Conservation (phyloP, 2,888 invertebrate species). For the Tenthredo mesomela region DNA sequence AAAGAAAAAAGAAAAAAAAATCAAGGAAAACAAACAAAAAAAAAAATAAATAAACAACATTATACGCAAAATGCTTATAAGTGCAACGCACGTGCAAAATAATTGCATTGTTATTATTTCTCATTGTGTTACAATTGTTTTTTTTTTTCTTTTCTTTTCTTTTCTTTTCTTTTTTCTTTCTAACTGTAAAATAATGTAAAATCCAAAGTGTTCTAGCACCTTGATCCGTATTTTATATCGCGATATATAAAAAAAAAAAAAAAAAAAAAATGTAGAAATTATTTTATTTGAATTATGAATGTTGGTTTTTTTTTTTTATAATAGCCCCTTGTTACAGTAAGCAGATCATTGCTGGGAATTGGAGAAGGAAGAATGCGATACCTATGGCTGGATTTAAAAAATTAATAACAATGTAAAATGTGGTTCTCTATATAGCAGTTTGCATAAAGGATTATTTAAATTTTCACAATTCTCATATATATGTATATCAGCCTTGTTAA, state of each 20-base stretch:
- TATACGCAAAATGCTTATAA: neutral
- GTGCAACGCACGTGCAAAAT: neutral
- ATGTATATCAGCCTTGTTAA: slow-evolving; percentile 35
- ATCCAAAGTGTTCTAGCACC: slow-evolving; percentile 15
- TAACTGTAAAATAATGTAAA: slow-evolving; percentile 7
- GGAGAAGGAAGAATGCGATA: neutral
- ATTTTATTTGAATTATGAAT: slow-evolving; percentile 10
- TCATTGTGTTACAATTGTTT: neutral
- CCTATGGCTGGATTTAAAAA: neutral
- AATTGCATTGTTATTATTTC: slow-evolving; percentile 3
- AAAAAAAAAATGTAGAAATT: neutral
- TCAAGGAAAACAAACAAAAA: neutral
- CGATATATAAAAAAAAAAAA: neutral
- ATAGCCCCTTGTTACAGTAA: slow-evolving; percentile 14
- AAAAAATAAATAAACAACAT: neutral
- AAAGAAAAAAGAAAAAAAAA: neutral
- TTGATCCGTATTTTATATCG: slow-evolving; percentile 1
- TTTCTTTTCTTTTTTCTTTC: neutral
- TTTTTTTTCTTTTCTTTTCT: neutral
- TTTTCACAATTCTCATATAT: neutral
- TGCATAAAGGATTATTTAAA: slow-evolving; percentile 18
- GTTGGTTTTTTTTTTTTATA: neutral
- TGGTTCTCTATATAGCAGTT: neutral
- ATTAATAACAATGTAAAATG: slow-evolving; percentile 39
- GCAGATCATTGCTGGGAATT: slow-evolving; percentile 18